Evolutionary conservation across 2,113 vertebrate species (phyloP).

Genomic region (Python bivittatus): DNA sequence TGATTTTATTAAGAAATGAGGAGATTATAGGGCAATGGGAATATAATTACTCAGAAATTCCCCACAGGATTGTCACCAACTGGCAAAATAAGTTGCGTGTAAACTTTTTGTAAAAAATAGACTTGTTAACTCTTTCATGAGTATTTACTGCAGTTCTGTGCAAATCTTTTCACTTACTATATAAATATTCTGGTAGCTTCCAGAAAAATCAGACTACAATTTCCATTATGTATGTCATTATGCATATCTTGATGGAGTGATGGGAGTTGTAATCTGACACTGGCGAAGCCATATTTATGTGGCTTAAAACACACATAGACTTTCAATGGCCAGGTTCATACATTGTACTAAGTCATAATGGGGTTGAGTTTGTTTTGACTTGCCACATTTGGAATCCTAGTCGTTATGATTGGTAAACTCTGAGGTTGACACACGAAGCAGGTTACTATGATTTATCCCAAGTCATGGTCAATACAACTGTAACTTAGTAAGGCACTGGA

Average conservation of each 20-base stretch:
- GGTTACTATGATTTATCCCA: background rate
- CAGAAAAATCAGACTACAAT: background rate
- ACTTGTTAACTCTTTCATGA: background rate
- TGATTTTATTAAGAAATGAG: background rate
- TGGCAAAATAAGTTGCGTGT: conserved; percentile 14
- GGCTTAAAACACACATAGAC: background rate
- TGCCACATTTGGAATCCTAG: background rate
- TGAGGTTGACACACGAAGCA: background rate
- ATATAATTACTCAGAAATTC: background rate
- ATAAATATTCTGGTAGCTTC: background rate
- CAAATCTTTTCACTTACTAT: background rate
- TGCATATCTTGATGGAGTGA: too few relatives aligned
- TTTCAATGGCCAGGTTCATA: background rate
- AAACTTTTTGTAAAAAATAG: background rate
- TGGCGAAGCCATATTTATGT: too few relatives aligned
- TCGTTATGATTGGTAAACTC: background rate
- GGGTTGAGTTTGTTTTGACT: background rate
- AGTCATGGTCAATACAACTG: background rate
- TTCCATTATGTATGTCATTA: background rate
- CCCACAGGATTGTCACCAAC: background rate
- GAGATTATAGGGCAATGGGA: conserved; percentile 12
- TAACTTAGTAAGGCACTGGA: background rate
- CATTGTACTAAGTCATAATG: background rate
- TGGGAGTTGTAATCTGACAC: too few relatives aligned
- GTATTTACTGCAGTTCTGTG: conserved; percentile 9